Evolutionary conservation across 2,113 vertebrate species (phyloP), one percentile per base, ranked within the genome.

Genomic region (Centropus unirufus): DNA sequence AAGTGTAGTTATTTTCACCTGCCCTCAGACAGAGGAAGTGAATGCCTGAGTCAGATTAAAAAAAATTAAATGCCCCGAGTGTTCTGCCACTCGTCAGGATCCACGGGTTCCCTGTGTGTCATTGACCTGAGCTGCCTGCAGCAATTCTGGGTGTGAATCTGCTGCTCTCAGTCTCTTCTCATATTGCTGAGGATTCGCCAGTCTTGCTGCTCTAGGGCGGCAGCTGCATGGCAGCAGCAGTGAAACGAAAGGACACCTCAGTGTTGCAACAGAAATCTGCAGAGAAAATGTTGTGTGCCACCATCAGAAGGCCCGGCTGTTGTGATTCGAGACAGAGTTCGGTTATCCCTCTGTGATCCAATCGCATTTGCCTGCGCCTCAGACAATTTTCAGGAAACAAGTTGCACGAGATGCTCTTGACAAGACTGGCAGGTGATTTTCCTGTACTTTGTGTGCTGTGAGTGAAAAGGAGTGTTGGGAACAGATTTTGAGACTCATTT

Each of bases 191-290:
- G 42, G 54, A 8, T 54, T 29, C 67, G 80, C 3, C 5, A 19
- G 49, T 52, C 44, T 73, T 51, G 17, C n/a, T 61, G 79, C 66
- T 47, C 1, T 4, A 32, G 78, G 52, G 20, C 57, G 40, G 54
- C 47, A 61, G 49, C 5, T 4, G 30, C 39, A 19, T 0, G 0
- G 39, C 34, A 81, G 34, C 36, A 5, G 26, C 5, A 3, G 32
- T 64, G 89, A 61, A 55, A 72, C 30, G 46, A 34, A 51, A 40
- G 70, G 67, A 32, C 13, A 10, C 52, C 21, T 82, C 1, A 3
- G 32, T 57, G 19, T 67, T 68, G 62, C 0, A 8, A 75, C 62
- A 42, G 32, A 68, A 55, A 62, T n/a, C 59, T 70, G 5, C 30
- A 63, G 52, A 74, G 61, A 67, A 83, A 61, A 30, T 19, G n/a